Evolutionary conservation across 2,888 invertebrate genomes (phyloP), one percentile per base, ranked within the genome.

Genomic region (Limenitis camilla): DNA sequence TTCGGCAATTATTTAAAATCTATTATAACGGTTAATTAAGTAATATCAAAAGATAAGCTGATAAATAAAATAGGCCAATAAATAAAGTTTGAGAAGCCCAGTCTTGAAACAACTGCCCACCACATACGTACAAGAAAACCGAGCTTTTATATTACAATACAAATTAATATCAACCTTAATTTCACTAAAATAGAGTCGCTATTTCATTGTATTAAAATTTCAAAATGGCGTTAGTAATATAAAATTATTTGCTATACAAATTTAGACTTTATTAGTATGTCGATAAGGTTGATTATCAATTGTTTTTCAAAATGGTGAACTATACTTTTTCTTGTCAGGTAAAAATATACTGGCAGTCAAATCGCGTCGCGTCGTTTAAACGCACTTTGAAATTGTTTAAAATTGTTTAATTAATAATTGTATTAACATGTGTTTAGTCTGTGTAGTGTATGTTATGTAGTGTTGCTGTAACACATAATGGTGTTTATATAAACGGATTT

Each of bases 41-140:
- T 28, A 11, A 9, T 39, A 39, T 39, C n/a, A 11, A 40, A 35
- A 44, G 10, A 33, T 44, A 40, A 30, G 28, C 35, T 49, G 27
- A 49, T 43, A 19, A 4, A 32, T 39, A 10, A 56, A 54, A 52
- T 52, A 47, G 57, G 57, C 65, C 65, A 40, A 42, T 43, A 39
- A 75, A 77, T 63, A n/a, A n/a, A n/a, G n/a, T 78, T 85, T 83
- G 61, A 66, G 74, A 74, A 70, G 45, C 81, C 46, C 61, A 71
- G 81, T 56, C 62, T 67, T 49, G 58, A 64, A 81, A 78, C 86
- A 85, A 86, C 86, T 86, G 86, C 84, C 78, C 76, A 77, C 74
- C 66, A 74, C 70, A 77, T 76, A 78, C 69, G 69, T 71, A 77
- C 71, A 75, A 63, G 61, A 71, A 71, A 64, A 68, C 66, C 69